phyloP scores from a whole-genome alignment of 2,888 invertebrate species.

The Lissocephala sabroskyi region DNA sequence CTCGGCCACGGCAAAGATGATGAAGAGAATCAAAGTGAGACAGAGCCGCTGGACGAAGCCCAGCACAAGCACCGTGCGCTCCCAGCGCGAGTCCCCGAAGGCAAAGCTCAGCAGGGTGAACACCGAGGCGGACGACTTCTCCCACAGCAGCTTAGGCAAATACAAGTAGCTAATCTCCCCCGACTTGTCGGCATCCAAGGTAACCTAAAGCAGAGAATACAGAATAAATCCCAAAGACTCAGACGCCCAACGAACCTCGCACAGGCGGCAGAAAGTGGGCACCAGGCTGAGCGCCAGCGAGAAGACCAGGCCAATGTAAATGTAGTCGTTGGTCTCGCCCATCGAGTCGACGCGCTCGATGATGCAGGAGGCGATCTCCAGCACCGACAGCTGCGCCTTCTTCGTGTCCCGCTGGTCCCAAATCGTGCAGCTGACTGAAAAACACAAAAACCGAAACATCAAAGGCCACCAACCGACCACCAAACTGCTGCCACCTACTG shows the following conservation, averaged over 20 bases:
- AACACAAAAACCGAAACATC: no score
- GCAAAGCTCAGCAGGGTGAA: constrained; percentile 73
- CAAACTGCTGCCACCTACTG: no score
- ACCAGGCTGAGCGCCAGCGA: constrained; percentile 77
- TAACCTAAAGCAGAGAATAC: no score
- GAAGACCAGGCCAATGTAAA: constrained; percentile 79
- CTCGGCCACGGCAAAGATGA: constrained; percentile 93
- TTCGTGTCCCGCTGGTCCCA: constrained; percentile 94
- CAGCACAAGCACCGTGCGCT: constrained; percentile 79
- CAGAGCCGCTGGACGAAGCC: constrained; percentile 82
- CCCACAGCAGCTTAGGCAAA: constrained; percentile 69
- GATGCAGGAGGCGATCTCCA: constrained; percentile 95
- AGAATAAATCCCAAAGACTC: not conserved
- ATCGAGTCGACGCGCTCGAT: constrained; percentile 91
- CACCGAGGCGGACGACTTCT: constrained; percentile 72
- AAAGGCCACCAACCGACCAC: no score
- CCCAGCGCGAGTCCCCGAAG: constrained; percentile 78
- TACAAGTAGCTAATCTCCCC: constrained; percentile 70
- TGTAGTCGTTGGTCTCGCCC: constrained; percentile 85
- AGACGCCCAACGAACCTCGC: constrained; percentile 52
- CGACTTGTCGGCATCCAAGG: constrained; percentile 67
- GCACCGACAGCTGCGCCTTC: constrained; percentile 92
- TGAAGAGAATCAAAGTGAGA: constrained; percentile 86
- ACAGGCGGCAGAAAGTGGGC: constrained; percentile 74
- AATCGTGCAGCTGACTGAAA: constrained; percentile 91